Percentiles rank a stretch among this genome's conserved stretches.
These are phyloP conservation scores for Phainopepla nitens DNA, from an alignment of 2,113 vertebrate genomes.

Conservation along the genomic window DNA sequence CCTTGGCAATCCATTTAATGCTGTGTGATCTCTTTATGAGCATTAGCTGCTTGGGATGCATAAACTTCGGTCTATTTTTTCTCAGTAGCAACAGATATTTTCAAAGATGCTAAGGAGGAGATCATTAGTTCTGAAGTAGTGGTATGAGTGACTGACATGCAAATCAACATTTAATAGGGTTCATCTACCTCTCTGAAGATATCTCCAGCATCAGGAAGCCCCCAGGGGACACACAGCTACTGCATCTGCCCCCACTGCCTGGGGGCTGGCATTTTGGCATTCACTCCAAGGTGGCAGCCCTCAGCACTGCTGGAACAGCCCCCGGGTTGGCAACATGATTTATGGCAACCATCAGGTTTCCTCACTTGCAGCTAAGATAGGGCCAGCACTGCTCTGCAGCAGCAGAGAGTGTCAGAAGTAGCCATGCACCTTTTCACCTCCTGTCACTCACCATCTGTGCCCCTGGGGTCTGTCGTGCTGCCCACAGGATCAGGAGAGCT, in stretches of 20 bases:
- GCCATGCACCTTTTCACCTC: not conserved
- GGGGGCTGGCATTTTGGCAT: not conserved
- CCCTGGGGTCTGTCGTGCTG: not conserved
- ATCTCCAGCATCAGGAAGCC: not conserved
- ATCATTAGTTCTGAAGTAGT: constrained; percentile 8
- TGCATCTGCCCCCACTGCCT: not conserved
- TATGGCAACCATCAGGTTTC: not conserved
- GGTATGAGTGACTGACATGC: not conserved
- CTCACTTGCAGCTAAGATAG: not conserved
- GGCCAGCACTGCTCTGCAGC: not conserved
- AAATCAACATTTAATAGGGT: not conserved
- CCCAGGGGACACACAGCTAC: not conserved
- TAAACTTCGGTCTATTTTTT: not conserved
- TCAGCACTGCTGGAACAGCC: not conserved
- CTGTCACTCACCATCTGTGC: accelerated
- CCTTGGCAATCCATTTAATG: not conserved
- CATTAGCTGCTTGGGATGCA: not conserved
- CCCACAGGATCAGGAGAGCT: not conserved
- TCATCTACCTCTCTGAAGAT: not conserved
- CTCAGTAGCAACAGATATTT: not conserved
- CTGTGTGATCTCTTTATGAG: not conserved
- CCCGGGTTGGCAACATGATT: accelerated
- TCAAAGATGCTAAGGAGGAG: not conserved
- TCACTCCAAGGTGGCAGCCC: not conserved
- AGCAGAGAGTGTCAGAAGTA: not conserved